Base-by-base conservation (phyloP, 2,113 vertebrate genomes). In the Phasianus colchicus region DNA sequence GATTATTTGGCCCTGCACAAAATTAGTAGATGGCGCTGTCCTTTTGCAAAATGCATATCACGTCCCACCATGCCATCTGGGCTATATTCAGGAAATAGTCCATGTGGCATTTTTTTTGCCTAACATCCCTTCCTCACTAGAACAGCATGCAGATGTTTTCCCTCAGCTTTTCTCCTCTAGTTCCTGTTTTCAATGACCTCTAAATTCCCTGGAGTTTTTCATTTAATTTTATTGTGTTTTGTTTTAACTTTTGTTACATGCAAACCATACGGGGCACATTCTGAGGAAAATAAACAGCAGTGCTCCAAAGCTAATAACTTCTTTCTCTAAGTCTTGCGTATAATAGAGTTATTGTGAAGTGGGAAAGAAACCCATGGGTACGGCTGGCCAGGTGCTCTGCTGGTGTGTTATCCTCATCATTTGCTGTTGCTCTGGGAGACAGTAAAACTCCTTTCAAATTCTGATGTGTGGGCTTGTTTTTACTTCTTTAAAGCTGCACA, bases 181-280 rank as follows among this genome's bases (percentile, higher is more conserved):
- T 94, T 96, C 94, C 87, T 96, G 96, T 96, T 95, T 96, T 95
- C 79, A 40, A 24, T 96, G 95, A 96, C 94, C 94, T 85, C 69
- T 63, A 64, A 92, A 88, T 76, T 88, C 91, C 87, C 87, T n/a
- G 2, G 82, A 74, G 91, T 36, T 83, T 85, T 88, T 32, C 2
- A 78, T 96, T 93, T 91, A 17, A 77, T 54, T 90, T 88, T 92
- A 34, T 95, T 96, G 90, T 96, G 74, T 34, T 93, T 96, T 79
- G 30, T 48, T 89, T 95, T 60, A 91, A 71, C 55, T 93, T 93
- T 93, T 85, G 42, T 91, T 89, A 57, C 87, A 64, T 40, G 64
- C 69, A 95, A 93, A 48, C 84, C 95, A 93, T 91, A 67, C 10
- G 67, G 85, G 89, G 50, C 85, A 80, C 84, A 91, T 95, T 93